These are phyloP conservation scores for Suncus etruscus DNA, from an alignment of 2,113 vertebrate species.

Conservation along the genomic window DNA sequence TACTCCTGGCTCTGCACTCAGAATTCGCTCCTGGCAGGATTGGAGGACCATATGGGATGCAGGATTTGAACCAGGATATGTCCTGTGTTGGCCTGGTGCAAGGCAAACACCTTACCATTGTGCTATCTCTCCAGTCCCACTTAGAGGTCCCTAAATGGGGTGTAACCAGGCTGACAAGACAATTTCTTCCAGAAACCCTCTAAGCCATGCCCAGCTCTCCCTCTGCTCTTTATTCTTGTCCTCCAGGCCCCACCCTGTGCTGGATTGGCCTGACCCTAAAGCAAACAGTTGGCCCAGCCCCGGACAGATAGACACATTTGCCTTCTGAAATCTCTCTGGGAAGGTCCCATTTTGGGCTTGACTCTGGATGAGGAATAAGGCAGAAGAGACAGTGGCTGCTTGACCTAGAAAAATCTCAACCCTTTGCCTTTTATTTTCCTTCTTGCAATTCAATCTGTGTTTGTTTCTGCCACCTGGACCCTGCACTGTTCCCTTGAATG, in stretches of 20 bases:
- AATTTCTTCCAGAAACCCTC: neutral
- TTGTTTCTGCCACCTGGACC: neutral
- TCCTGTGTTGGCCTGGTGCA: too few relatives aligned
- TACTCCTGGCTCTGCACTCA: too few relatives aligned
- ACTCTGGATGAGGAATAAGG: neutral
- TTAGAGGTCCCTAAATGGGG: neutral
- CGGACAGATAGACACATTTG: too few relatives aligned
- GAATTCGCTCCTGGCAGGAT: too few relatives aligned
- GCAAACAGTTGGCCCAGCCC: too few relatives aligned
- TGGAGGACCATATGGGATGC: too few relatives aligned
- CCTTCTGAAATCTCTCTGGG: neutral
- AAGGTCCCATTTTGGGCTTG: neutral
- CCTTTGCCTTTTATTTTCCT: neutral
- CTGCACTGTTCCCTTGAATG: neutral
- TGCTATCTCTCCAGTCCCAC: too few relatives aligned
- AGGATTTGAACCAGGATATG: too few relatives aligned
- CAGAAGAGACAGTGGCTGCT: neutral
- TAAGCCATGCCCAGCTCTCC: neutral
- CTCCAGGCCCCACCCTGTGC: neutral
- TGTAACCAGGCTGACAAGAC: neutral
- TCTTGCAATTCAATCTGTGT: neutral
- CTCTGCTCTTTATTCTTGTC: conserved; percentile 38
- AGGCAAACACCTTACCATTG: too few relatives aligned
- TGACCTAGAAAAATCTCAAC: neutral
- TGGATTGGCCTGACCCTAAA: too few relatives aligned